Evolutionary conservation across 2,797 vertebrate species (phyloP).

Genomic region (Sebastes hopkinsi): DNA sequence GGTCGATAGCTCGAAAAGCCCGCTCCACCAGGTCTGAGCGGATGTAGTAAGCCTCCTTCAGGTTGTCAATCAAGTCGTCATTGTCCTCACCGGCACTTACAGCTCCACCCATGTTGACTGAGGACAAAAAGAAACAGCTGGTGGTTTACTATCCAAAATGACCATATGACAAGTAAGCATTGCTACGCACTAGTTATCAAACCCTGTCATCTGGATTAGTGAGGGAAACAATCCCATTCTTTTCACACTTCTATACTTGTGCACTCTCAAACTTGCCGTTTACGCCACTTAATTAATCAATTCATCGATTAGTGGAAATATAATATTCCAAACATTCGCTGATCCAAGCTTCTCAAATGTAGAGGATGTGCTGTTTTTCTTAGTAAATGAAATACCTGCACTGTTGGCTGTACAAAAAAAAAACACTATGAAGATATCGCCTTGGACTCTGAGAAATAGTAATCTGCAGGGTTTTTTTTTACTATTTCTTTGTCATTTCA

Average conservation of each 20-base stretch:
- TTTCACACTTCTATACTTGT: background rate
- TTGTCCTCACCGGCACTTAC: constrained; percentile 98
- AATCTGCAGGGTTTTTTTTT: background rate
- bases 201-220: background rate
- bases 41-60: constrained; percentile 97
- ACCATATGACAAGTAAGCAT: background rate
- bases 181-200: background rate
- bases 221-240: background rate
- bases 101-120: constrained; percentile 92
- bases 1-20: constrained; percentile 93
- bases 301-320: background rate
- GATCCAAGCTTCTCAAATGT: background rate
- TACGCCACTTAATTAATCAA: background rate
- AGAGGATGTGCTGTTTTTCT: background rate
- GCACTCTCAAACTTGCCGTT: background rate
- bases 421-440: too few species aligned
- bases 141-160: background rate
- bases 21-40: constrained; percentile 93
- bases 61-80: constrained; percentile 94
- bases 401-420: background rate
- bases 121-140: constrained; percentile 11
- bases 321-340: background rate
- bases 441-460: background rate
- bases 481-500: background rate
- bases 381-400: background rate